A percentile compares a stretch with the other conserved stretches of the same genome.
phyloP scores from a whole-genome alignment of 2,888 invertebrate genomes.

The Drosophila histrio region DNA sequence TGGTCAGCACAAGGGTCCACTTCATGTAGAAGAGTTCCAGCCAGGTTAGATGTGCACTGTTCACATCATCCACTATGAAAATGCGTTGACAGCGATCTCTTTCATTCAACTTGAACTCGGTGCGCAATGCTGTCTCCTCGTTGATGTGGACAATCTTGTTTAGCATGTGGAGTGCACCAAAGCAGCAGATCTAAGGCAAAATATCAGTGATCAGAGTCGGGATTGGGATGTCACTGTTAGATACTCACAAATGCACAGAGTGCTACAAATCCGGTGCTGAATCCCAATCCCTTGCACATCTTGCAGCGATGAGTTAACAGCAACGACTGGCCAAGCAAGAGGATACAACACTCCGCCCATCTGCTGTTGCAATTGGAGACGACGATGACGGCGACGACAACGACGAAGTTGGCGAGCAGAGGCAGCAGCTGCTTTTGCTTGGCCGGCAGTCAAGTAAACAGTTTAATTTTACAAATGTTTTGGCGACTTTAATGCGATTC shows the following conservation, averaged over 20 bases:
- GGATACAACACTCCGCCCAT: not conserved
- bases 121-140: not conserved
- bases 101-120: not conserved
- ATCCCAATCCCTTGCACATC: conserved; percentile 53
- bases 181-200: conserved; percentile 49
- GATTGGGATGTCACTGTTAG: not conserved
- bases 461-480: conserved; percentile 70
- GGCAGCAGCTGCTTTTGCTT: conserved; percentile 39
- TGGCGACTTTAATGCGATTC: conserved; percentile 66
- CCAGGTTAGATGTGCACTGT: conserved; percentile 42
- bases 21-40: conserved; percentile 56
- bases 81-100: conserved; percentile 30
- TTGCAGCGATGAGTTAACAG: conserved; percentile 21
- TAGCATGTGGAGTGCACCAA: conserved; percentile 51
- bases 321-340: conserved; percentile 31
- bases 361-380: conserved; percentile 29
- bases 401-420: no score
- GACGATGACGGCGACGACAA: no score
- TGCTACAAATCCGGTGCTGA: conserved; percentile 43
- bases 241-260: conserved; percentile 57
- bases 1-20: conserved; percentile 54
- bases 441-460: conserved; percentile 43
- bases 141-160: conserved; percentile 49
- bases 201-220: not conserved
- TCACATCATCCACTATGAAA: conserved; percentile 21